These are phyloP conservation scores for Prionchulus punctatus DNA, from an alignment of 2,888 invertebrate genomes.

Conservation along the genomic window DNA sequence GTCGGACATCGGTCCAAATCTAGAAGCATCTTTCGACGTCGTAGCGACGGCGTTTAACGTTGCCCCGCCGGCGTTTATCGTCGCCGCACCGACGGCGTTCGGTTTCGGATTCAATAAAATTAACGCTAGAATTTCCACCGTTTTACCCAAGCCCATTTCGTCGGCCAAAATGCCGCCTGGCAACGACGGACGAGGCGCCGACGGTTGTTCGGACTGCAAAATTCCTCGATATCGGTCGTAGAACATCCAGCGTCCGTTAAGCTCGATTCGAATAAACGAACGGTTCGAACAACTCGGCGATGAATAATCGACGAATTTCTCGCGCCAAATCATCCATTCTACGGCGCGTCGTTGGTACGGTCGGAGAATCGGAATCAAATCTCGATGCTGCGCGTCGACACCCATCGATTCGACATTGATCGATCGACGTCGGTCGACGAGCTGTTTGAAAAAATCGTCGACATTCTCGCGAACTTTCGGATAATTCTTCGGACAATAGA, in stretches of 20 bases:
- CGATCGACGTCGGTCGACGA: not conserved
- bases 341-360: constrained; percentile 35
- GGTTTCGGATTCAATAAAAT: constrained; percentile 43
- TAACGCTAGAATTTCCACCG: constrained; percentile 53
- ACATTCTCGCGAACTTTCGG: not conserved
- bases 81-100: constrained; percentile 6
- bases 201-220: not conserved
- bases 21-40: not conserved
- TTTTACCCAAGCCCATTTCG: constrained; percentile 66
- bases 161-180: constrained; percentile 56
- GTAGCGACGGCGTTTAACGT: not conserved
- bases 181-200: not conserved
- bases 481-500: too few species aligned
- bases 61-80: too few species aligned
- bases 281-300: not conserved
- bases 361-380: constrained; percentile 29
- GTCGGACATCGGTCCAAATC: not conserved
- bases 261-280: not conserved
- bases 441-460: not conserved
- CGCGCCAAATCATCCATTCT: constrained; percentile 34
- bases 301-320: constrained; percentile 13
- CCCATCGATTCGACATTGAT: not conserved
- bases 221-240: not conserved
- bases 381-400: constrained; percentile 5
- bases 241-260: not conserved